These are phyloP conservation scores for Chloroclysta siterata DNA, from an alignment of 2,888 invertebrate genomes.

Conservation along the genomic window DNA sequence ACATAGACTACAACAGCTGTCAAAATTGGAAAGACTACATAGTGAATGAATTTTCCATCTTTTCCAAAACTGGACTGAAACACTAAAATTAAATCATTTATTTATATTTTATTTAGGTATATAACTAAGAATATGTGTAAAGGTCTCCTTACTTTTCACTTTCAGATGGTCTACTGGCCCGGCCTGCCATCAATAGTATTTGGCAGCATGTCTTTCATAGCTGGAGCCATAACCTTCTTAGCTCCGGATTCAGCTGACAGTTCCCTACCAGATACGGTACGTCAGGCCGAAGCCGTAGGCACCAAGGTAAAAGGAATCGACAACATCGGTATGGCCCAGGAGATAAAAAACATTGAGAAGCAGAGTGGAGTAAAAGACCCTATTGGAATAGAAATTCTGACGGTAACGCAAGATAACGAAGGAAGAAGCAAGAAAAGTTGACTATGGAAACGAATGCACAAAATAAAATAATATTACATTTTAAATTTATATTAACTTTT, in stretches of 20 bases:
- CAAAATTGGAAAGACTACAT: too few relatives aligned
- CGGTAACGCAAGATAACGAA: constrained; percentile 6
- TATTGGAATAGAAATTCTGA: constrained; percentile 10
- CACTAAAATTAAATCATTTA: too few relatives aligned
- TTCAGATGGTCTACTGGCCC: constrained; percentile 66
- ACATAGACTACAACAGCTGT: too few relatives aligned
- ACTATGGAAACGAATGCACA: background rate
- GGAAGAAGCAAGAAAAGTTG: constrained; percentile 22
- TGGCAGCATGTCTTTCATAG: constrained; percentile 60
- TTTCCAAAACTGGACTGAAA: too few relatives aligned
- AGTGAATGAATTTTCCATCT: too few relatives aligned
- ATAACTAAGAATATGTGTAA: too few relatives aligned
- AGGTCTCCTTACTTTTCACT: constrained; percentile 16
- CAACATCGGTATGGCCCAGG: constrained; percentile 37
- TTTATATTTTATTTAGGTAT: too few relatives aligned
- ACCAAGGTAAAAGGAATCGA: constrained; percentile 36
- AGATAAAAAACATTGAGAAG: constrained; percentile 14
- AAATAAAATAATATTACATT: too few relatives aligned
- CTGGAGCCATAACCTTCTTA: constrained; percentile 62
- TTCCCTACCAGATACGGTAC: constrained; percentile 66
- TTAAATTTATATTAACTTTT: background rate
- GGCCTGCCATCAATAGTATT: constrained; percentile 70
- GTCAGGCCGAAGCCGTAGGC: constrained; percentile 68
- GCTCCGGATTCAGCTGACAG: constrained; percentile 66
- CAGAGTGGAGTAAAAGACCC: constrained; percentile 13